phyloP scores from a whole-genome alignment of 2,888 invertebrate species.

The Branchellion lobata region DNA sequence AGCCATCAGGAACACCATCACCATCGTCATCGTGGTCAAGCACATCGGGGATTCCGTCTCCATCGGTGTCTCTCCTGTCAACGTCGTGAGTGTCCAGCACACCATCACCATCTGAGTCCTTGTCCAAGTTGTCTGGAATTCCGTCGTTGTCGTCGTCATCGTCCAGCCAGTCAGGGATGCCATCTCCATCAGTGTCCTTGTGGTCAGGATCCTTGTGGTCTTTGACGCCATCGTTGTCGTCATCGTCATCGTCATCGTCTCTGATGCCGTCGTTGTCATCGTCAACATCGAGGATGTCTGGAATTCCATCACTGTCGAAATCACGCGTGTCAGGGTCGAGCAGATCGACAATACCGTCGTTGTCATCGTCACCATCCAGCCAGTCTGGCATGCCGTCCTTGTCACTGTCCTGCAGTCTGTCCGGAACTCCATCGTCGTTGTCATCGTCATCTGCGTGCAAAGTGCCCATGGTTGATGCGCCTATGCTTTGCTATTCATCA shows the following conservation, averaged over 20 bases:
- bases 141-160: slow-evolving; percentile 45
- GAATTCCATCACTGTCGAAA: slow-evolving; percentile 44
- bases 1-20: slow-evolving; percentile 42
- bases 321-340: slow-evolving; percentile 36
- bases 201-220: slow-evolving; percentile 42
- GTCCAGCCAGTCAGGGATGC: slow-evolving; percentile 44
- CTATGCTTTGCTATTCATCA: too few relatives aligned
- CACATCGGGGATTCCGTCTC: slow-evolving; percentile 43
- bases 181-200: slow-evolving; percentile 44
- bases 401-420: slow-evolving; percentile 38
- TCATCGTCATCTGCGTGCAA: slow-evolving; percentile 37
- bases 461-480: not conserved
- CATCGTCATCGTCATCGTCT: slow-evolving; percentile 42
- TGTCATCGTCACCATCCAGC: slow-evolving; percentile 43
- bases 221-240: slow-evolving; percentile 45
- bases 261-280: slow-evolving; percentile 44
- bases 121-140: slow-evolving; percentile 39
- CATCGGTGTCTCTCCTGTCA: slow-evolving; percentile 46
- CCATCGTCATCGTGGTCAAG: slow-evolving; percentile 42
- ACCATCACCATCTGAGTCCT: slow-evolving; percentile 46
- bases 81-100: slow-evolving; percentile 39
- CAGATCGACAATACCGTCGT: slow-evolving; percentile 35
- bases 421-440: slow-evolving; percentile 38
- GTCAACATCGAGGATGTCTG: slow-evolving; percentile 37
- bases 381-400: slow-evolving; percentile 45